Percentiles rank a stretch among this genome's conserved stretches.
phyloP scores from a whole-genome alignment of 2,888 invertebrate species.

The Chironomus riparius region DNA sequence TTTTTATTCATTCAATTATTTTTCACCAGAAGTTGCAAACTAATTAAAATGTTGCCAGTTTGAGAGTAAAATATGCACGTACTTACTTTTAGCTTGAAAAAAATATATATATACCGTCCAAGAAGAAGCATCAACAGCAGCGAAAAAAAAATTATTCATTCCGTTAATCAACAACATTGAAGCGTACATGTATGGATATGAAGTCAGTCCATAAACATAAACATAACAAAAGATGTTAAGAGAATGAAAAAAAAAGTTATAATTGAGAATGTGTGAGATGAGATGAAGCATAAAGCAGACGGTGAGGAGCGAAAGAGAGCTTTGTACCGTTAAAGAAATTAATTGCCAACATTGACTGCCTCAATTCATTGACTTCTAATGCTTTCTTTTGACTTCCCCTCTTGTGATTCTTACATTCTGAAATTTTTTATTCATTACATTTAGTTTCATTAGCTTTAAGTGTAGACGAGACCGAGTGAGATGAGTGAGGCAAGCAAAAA shows the following conservation, averaged over 20 bases:
- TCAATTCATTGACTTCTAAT: not conserved
- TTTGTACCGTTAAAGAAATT: slow-evolving; percentile 6
- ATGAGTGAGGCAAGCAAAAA: not conserved
- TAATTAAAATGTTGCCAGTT: not conserved
- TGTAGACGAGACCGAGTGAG: not conserved
- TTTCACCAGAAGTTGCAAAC: not conserved
- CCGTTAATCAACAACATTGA: not conserved
- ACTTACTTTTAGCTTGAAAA: not conserved
- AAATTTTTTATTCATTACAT: not conserved
- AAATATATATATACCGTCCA: too few species aligned
- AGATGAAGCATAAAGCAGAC: not conserved
- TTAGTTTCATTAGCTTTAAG: not conserved
- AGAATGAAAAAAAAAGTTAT: not conserved
- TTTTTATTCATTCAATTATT: too few species aligned
- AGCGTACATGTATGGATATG: not conserved
- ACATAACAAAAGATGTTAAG: not conserved
- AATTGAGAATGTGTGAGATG: not conserved
- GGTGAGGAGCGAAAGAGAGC: not conserved
- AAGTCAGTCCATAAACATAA: not conserved
- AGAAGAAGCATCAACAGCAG: not conserved
- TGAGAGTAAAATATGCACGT: not conserved
- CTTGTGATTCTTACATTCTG: not conserved
- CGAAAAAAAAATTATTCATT: not conserved
- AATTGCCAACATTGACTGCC: slow-evolving; percentile 2
- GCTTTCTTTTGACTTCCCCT: not conserved